Evolutionary conservation across 1,140 invertebrate genomes (phyloP).

Genomic region (Pemphigus obesinymphae): DNA sequence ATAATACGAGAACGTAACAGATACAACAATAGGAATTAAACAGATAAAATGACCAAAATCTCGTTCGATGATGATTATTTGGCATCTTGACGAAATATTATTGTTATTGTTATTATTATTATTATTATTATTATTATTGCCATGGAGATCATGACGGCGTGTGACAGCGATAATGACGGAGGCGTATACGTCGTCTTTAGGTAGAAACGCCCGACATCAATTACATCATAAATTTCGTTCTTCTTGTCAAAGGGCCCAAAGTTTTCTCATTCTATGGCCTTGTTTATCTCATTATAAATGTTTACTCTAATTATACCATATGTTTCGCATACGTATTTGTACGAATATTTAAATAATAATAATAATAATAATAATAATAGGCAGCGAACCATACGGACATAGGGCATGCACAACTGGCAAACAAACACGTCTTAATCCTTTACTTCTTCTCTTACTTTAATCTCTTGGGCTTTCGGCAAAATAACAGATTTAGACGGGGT

Average conservation of each 20-base stretch:
- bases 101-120: not conserved
- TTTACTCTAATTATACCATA: not conserved
- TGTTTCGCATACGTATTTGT: not conserved
- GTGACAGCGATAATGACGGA: not conserved
- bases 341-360: too few relatives aligned
- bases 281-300: not conserved
- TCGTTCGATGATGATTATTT: not conserved
- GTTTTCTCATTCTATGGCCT: not conserved
- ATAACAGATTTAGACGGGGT: conserved; percentile 4
- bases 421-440: not conserved
- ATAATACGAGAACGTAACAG: too few relatives aligned
- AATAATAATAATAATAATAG: too few relatives aligned
- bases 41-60: not conserved
- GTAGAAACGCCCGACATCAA: not conserved
- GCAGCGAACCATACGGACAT: too few relatives aligned
- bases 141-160: not conserved
- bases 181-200: not conserved
- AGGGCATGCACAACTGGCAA: not conserved
- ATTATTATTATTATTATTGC: not conserved
- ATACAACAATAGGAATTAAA: not conserved
- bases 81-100: not conserved
- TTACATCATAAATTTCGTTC: not conserved
- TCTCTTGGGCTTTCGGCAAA: not conserved
- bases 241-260: not conserved
- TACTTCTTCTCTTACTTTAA: too few relatives aligned